Percentiles rank a stretch among this genome's conserved stretches.
Conservation (phyloP, 1,140 invertebrate species). For the Drosophila grimshawi region DNA sequence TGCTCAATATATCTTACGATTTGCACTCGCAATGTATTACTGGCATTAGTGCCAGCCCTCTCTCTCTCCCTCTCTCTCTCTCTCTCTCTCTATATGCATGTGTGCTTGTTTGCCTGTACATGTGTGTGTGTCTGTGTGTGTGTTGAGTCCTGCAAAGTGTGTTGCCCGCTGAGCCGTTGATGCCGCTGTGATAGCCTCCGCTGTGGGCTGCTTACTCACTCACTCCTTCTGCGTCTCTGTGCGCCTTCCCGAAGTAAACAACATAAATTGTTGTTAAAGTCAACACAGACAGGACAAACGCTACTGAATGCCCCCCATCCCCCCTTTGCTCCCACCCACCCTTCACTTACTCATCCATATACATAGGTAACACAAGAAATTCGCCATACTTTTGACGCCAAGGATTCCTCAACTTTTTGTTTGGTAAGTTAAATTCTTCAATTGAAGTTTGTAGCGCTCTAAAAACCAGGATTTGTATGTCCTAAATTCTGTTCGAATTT, state of each 20-base stretch:
- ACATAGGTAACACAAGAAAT: too few relatives aligned
- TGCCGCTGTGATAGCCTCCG: conserved; percentile 4
- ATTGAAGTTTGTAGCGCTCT: too few relatives aligned
- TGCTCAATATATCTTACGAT: conserved; percentile 52
- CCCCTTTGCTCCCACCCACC: neutral
- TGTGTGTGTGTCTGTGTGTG: conserved; percentile 5
- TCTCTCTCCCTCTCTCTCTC: neutral
- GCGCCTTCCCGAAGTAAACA: conserved; percentile 53
- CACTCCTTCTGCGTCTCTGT: too few relatives aligned
- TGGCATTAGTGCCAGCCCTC: conserved; percentile 24
- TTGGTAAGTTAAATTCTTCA: too few relatives aligned
- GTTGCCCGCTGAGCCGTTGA: conserved; percentile 41
- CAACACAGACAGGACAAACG: conserved; percentile 43
- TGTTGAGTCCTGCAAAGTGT: conserved; percentile 14
- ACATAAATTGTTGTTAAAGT: conserved; percentile 77
- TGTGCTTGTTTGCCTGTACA: conserved; percentile 2
- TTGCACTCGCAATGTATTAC: conserved; percentile 43
- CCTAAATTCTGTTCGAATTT: too few relatives aligned
- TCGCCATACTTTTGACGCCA: too few relatives aligned
- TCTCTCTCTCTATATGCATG: too few relatives aligned
- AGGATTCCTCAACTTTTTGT: too few relatives aligned
- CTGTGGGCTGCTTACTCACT: conserved; percentile 35
- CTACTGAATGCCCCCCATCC: neutral
- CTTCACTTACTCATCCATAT: too few relatives aligned
- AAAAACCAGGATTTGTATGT: too few relatives aligned